Base-by-base conservation (phyloP, 2,888 invertebrate species). In the Danaus chrysippus region DNA sequence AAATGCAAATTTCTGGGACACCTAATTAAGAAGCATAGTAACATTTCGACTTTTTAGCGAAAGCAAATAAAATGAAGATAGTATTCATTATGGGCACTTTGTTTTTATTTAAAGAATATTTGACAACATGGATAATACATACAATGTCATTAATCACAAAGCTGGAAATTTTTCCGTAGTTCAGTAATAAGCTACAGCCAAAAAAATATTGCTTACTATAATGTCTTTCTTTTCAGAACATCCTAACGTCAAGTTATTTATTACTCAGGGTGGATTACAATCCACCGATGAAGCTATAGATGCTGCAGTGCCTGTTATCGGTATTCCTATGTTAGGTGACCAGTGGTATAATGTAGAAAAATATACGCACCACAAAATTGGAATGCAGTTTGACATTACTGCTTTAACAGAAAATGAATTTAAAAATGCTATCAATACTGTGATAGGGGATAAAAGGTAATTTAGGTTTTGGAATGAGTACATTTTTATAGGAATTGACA, bases 221-320 rank as follows among this genome's bases (percentile, higher is more conserved):
- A n/a, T n/a, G n/a, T n/a, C n/a, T n/a, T n/a, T n/a, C n/a, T 23
- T 73, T 72, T 12, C 68, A 82, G 82, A 61, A 34, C 90, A 91
- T 69, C 81, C 82, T 10, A 89, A 88, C 42, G 59, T 90, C 0
- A 89, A 86, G 68, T 10, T 76, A 0, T 79, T 78, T 44, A 78
- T 88, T 15, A 85, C 83, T 1, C 87, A 89, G 78, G 84, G 82
- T 43, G 87, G 87, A 5, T 64, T 85, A 1, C 86, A 87, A 65
- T 87, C 87, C 0, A 76, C 84, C 0, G 85, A n/a, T n/a, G n/a
- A n/a, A n/a, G n/a, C n/a, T n/a, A n/a, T n/a, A n/a, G n/a, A n/a
- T n/a, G n/a, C n/a, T 1, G 77, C 76, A 41, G 81, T 84, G 0
- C 86, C 87, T 1, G 61, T 87, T 2, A 68, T 87, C 17, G 85